A percentile compares a stretch with the other conserved stretches of the same genome.
Evolutionary conservation across 2,113 vertebrate species (phyloP).

Genomic region (Steatornis caripensis): DNA sequence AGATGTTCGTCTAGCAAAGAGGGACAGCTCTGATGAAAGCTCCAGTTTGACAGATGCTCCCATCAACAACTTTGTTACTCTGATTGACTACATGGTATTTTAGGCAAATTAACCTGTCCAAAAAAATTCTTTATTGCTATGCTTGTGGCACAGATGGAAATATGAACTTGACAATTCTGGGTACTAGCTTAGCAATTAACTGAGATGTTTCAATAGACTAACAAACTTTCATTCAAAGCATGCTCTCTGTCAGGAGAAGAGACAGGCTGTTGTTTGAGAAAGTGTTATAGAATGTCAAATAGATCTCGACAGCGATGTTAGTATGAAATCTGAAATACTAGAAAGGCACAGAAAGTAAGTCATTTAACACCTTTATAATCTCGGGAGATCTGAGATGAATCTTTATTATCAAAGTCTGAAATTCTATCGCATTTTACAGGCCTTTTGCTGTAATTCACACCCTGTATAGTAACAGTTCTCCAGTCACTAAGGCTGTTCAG

Average conservation of each 20-base stretch:
- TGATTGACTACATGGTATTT: constrained; percentile 71
- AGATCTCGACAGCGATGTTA: background rate
- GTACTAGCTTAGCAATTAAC: constrained; percentile 69
- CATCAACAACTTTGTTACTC: constrained; percentile 68
- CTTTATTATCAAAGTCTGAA: background rate
- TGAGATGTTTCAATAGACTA: constrained; percentile 68
- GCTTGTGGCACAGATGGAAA: constrained; percentile 71
- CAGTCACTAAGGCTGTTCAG: background rate
- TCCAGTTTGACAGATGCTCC: constrained; percentile 60
- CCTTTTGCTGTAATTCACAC: background rate
- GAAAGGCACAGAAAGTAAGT: background rate
- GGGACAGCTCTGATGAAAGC: constrained; percentile 49
- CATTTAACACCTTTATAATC: constrained; percentile 40
- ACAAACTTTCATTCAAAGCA: constrained; percentile 67
- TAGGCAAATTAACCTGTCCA: constrained; percentile 77
- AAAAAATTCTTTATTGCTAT: constrained; percentile 62
- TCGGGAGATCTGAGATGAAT: background rate
- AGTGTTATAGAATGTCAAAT: constrained; percentile 34
- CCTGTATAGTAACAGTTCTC: background rate
- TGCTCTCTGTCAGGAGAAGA: constrained; percentile 58
- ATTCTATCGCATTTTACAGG: background rate
- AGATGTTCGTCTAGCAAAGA: constrained; percentile 23
- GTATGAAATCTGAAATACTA: background rate
- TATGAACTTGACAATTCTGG: constrained; percentile 62
- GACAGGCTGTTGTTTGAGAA: constrained; percentile 44